phyloP scores from a whole-genome alignment of 2,113 vertebrate species.

The Pitta sordida region DNA sequence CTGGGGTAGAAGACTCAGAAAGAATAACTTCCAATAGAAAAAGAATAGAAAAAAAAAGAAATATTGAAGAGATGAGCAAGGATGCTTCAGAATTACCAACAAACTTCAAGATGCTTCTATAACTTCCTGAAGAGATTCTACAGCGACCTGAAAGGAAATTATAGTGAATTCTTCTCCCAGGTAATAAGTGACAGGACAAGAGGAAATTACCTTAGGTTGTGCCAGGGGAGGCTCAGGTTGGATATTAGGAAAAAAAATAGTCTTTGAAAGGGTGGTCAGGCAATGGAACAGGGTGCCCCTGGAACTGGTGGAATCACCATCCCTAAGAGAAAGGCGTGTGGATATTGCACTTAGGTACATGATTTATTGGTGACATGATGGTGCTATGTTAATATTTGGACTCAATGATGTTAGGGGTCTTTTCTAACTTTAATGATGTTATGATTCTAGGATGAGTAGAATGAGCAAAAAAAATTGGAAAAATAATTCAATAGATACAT shows the following conservation, averaged over 20 bases:
- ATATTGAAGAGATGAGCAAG: not conserved
- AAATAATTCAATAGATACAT: not conserved
- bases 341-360: not conserved
- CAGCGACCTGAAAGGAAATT: not conserved
- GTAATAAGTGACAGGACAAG: not conserved
- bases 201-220: not conserved
- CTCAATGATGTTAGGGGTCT: too few species aligned
- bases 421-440: not conserved
- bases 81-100: not conserved
- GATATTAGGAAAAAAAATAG: not conserved
- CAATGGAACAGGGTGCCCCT: not conserved
- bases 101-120: not conserved
- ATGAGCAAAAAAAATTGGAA: not conserved
- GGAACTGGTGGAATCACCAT: not conserved
- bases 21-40: not conserved
- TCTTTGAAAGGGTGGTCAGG: not conserved
- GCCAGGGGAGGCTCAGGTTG: not conserved
- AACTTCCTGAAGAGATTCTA: not conserved
- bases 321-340: not conserved
- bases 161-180: not conserved
- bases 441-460: not conserved
- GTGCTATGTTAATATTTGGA: too few species aligned
- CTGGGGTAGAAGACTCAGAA: not conserved
- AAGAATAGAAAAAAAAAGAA: not conserved
- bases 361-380: not conserved